Evolutionary conservation across 2,888 invertebrate species (phyloP).

Genomic region (Sesamia inferens): DNA sequence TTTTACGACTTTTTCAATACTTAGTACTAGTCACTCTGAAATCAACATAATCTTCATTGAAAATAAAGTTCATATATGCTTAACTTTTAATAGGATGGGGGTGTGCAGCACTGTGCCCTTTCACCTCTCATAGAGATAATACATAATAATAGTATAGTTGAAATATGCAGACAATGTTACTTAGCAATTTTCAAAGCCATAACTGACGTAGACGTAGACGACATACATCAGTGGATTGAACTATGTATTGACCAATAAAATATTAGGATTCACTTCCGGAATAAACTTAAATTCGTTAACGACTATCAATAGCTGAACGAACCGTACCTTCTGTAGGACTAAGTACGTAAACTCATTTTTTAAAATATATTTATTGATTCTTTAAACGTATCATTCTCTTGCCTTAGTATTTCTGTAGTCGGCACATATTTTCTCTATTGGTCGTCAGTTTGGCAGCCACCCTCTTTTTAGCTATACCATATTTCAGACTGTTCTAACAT

Average conservation of each 20-base stretch:
- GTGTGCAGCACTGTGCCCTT: too few species aligned
- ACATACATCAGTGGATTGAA: constrained; percentile 1
- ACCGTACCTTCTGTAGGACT: background rate
- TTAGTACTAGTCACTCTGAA: too few species aligned
- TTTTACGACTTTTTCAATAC: too few species aligned
- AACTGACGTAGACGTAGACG: background rate
- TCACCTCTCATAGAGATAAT: background rate
- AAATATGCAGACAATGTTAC: background rate
- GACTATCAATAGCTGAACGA: background rate
- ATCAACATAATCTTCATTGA: too few species aligned
- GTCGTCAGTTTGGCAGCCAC: background rate
- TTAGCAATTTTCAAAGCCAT: constrained; percentile 5
- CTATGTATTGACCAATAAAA: background rate
- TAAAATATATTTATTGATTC: background rate
- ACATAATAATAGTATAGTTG: too few species aligned
- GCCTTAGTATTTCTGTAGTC: background rate
- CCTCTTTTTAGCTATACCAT: background rate
- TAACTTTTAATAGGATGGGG: too few species aligned
- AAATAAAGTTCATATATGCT: too few species aligned
- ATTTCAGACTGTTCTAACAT: background rate
- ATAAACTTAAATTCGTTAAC: background rate
- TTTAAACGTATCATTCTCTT: background rate
- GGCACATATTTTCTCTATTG: background rate
- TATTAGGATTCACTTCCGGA: background rate
- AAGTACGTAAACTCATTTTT: background rate